phyloP scores from a whole-genome alignment of 2,888 invertebrate genomes.

The Sinodicranocentrus sp. region DNA sequence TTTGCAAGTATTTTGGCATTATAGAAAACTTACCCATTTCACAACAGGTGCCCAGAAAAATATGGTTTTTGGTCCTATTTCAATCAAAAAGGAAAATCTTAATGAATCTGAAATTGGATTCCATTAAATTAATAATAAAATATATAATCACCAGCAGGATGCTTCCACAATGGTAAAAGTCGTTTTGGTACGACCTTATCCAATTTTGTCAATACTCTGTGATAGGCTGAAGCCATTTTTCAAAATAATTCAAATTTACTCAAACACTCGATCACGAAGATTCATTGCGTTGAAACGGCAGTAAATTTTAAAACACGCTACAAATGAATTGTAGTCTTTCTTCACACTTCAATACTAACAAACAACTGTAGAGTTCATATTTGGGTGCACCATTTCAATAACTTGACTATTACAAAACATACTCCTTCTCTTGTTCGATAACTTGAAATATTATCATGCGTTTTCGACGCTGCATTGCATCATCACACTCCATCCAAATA shows the following conservation, averaged over 20 bases:
- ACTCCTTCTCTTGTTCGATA: too few relatives aligned
- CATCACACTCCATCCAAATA: too few relatives aligned
- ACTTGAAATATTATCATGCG: too few relatives aligned
- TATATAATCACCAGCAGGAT: conserved; percentile 62
- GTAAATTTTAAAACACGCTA: too few relatives aligned
- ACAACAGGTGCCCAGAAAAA: conserved; percentile 62
- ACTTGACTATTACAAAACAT: too few relatives aligned
- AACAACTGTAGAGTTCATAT: too few relatives aligned
- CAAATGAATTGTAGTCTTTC: too few relatives aligned
- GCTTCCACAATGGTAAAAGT: conserved; percentile 58
- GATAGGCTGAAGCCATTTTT: conserved; percentile 10
- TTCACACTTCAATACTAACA: too few relatives aligned
- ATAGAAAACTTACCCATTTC: conserved; percentile 44
- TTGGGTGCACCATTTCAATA: too few relatives aligned
- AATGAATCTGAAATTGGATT: background rate
- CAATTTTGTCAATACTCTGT: conserved; percentile 30
- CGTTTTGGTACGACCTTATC: conserved; percentile 50
- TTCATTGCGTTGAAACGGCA: too few relatives aligned
- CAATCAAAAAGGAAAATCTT: background rate
- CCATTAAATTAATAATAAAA: too few relatives aligned
- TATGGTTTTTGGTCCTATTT: conserved; percentile 57
- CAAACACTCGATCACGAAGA: background rate
- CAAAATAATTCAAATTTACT: background rate
- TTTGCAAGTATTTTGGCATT: background rate
- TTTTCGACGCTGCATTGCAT: too few relatives aligned